phyloP scores from a whole-genome alignment of 2,888 invertebrate species.

The Zeuzera pyrina region DNA sequence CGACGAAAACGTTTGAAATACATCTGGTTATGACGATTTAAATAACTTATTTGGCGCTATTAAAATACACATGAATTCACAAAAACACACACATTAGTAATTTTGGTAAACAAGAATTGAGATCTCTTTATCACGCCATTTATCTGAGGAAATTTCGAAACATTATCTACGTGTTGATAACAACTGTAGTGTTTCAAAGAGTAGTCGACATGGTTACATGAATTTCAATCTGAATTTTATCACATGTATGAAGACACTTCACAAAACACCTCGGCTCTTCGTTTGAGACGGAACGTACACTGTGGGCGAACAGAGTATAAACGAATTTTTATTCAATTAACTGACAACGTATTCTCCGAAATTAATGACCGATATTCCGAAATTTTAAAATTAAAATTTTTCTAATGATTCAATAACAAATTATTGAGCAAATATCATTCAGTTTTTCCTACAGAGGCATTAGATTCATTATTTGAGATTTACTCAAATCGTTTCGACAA shows the following conservation, averaged over 20 bases:
- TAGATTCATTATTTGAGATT: conserved; percentile 1
- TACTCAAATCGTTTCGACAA: neutral
- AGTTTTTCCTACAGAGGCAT: conserved; percentile 2
- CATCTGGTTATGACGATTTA: neutral
- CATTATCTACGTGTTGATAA: neutral
- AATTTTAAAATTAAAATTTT: conserved; percentile 1
- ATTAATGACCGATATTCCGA: neutral
- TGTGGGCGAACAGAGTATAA: neutral
- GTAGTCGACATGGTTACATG: neutral
- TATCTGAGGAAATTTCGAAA: too few species aligned
- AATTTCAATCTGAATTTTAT: neutral
- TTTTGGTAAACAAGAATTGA: neutral
- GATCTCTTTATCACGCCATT: neutral
- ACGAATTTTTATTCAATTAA: neutral
- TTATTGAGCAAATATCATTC: neutral
- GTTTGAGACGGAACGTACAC: neutral
- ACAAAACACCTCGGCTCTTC: neutral
- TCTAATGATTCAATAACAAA: conserved; percentile 1
- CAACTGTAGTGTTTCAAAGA: neutral
- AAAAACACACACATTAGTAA: neutral
- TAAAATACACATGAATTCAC: neutral
- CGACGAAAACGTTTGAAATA: too few species aligned
- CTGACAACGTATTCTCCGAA: neutral
- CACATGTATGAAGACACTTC: neutral
- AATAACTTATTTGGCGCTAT: neutral